Percentiles rank a stretch among this genome's conserved stretches.
These are phyloP conservation scores for Seira musarum DNA, from an alignment of 2,888 invertebrate genomes.

Conservation along the genomic window DNA sequence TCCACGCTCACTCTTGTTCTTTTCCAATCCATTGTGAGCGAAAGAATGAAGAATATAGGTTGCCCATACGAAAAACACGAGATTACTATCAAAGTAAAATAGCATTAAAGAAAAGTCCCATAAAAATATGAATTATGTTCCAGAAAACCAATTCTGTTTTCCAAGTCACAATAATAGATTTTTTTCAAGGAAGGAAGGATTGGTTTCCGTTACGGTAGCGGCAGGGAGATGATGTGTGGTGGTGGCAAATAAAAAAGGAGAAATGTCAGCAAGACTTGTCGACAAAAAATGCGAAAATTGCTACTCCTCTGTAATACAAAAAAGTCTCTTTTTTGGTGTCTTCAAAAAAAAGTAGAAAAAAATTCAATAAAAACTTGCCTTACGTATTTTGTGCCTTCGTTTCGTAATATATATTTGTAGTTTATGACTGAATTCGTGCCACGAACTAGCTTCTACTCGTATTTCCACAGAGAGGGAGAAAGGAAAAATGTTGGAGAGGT, in stretches of 20 bases:
- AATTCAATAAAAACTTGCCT: slow-evolving; percentile 28
- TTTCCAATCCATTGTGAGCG: background rate
- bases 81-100: slow-evolving; percentile 9
- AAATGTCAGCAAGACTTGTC: slow-evolving; percentile 41
- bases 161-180: slow-evolving; percentile 48
- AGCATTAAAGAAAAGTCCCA: slow-evolving; percentile 33
- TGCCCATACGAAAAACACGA: background rate
- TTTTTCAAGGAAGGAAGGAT: slow-evolving; percentile 25
- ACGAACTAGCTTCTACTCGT: slow-evolving; percentile 10
- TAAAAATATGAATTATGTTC: slow-evolving; percentile 53
- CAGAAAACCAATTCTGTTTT: slow-evolving; percentile 36
- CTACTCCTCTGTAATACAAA: background rate
- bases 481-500: background rate
- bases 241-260: slow-evolving; percentile 27
- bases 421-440: slow-evolving; percentile 37
- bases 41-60: background rate
- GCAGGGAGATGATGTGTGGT: slow-evolving; percentile 7
- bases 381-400: background rate
- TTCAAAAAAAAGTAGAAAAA: slow-evolving; percentile 6
- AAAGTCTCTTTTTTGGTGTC: background rate
- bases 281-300: slow-evolving; percentile 14
- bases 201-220: slow-evolving; percentile 6
- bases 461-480: slow-evolving; percentile 15
- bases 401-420: slow-evolving; percentile 27
- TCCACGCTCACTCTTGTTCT: background rate